Evolutionary conservation across 1,140 invertebrate species (phyloP), one percentile per base, ranked within the genome.

Genomic region (Chrysoperla carnea): DNA sequence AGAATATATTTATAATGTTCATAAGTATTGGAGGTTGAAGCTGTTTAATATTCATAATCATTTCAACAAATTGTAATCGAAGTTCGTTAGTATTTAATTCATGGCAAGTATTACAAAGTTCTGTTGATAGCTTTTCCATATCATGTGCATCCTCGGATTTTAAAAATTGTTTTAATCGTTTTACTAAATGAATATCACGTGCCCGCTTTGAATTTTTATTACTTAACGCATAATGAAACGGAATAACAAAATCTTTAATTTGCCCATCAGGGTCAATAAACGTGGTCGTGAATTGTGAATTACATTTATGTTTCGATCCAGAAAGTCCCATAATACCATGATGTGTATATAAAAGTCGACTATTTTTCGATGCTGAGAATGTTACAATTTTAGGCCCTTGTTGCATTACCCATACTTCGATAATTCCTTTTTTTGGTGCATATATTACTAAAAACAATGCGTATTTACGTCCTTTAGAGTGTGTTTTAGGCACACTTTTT

Each of bases 321-420:
- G 49, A 55, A 11, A 66, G 65, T 33, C 85, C 85, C 52, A 90
- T 66, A 41, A 91, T 64, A 8, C 81, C 78, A 57, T 88, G 80
- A 49, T 76, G 81, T 27, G 79, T 78, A 53, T 87, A 85, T 0
- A 86, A 47, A 15, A 91, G 63, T 52, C 76, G 76, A 11, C 84
- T 82, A 60, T 76, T 72, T 64, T 89, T 91, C 27, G 78, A 79
- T 1, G 89, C 85, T 47, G 80, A 82, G 63, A 95, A 95, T 0
- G 85, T 85, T 29, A 85, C 84, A 9, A 96, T 81, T 62, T 88
- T 77, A 9, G 76, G 78, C 2, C 91, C 91, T 53, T 84, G 75
- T 57, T 88, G 84, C 41, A 86, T 69, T 1, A 76, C 72, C 80
- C 86, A 91, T 47, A 92, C 82, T 60, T 94, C 88, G 40, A 94